Evolutionary conservation across 2,113 vertebrate genomes (phyloP), one percentile per base, ranked within the genome.

Genomic region (Calypte anna): DNA sequence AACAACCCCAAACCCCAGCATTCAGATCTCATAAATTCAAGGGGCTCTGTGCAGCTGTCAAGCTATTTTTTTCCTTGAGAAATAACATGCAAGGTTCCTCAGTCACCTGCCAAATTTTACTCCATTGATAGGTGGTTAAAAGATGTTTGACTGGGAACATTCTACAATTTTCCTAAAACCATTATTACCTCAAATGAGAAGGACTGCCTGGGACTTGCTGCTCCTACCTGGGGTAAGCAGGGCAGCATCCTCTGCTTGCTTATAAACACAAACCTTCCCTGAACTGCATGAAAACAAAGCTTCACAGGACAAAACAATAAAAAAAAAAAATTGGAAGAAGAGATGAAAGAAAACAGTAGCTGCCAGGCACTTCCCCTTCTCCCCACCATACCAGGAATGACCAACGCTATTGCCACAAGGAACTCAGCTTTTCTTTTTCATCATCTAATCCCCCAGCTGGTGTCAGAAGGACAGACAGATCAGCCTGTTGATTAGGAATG

Each of bases 11-110:
- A 95, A 95, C 86, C 97, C 93, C 90, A 94, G 95, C 90, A 93
- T 91, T 97, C 88, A 95, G 80, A 59, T 94, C 92, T 96, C 93
- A 89, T 83, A 86, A 97, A 94, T 95, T 97, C 95, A 86, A 91
- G 93, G 88, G 96, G 98, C 97, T 97, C 97, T 94, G 94, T 40
- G 86, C 82, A 94, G 98, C 97, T 98, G 98, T 98, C 98, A 98
- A 98, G 98, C 95, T 91, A 97, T 96, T 40, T 40, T 40, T 40
- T 98, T 96, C 98, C 94, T 90, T 92, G 7, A 97, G 84, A 94
- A 96, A 63, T 28, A 95, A 97, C 97, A 96, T 4, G 55, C 90
- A 92, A 98, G 88, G 58, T 95, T 94, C 88, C 96, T 95, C 88
- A 91, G 97, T 96, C 96, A 96, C 95, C 95, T 96, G 87, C 90